Evolutionary conservation across 2,888 invertebrate genomes (phyloP).

Genomic region (Stenoptilia bipunctidactyla): DNA sequence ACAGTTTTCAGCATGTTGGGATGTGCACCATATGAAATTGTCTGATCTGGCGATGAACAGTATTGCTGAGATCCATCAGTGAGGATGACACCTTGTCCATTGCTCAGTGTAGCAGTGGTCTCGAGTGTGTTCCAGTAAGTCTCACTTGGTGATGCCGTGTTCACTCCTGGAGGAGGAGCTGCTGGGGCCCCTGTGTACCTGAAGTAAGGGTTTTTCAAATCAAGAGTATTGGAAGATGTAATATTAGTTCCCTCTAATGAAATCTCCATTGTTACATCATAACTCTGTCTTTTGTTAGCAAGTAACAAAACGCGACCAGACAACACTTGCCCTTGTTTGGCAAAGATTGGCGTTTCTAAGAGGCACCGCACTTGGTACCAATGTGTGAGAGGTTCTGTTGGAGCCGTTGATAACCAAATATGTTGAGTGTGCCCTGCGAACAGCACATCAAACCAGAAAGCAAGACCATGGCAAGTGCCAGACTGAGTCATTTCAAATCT

Average conservation of each 20-base stretch:
- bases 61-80: constrained; percentile 54
- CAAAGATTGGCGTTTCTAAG: constrained; percentile 92
- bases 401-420: constrained; percentile 99
- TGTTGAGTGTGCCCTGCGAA: constrained; percentile 91
- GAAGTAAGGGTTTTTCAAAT: constrained; percentile 98
- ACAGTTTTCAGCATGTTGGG: constrained; percentile 65
- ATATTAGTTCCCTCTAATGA: constrained; percentile 89
- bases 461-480: constrained; percentile 95
- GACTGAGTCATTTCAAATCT: constrained; percentile 93
- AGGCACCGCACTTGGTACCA: constrained; percentile 99
- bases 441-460: constrained; percentile 98
- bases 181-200: constrained; percentile 95
- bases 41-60: constrained; percentile 49
- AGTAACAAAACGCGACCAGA: constrained; percentile 89
- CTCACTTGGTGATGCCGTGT: constrained; percentile 93
- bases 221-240: constrained; percentile 91
- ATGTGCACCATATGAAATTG: constrained; percentile 47
- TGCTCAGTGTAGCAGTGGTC: constrained; percentile 71
- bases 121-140: constrained; percentile 90
- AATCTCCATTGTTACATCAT: constrained; percentile 97
- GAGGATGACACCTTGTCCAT: constrained; percentile 54
- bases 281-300: constrained; percentile 97
- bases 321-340: constrained; percentile 92
- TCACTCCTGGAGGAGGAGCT: constrained; percentile 92
- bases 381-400: constrained; percentile 97